Evolutionary conservation across 2,888 invertebrate genomes (phyloP).

Genomic region (Nezara viridula): DNA sequence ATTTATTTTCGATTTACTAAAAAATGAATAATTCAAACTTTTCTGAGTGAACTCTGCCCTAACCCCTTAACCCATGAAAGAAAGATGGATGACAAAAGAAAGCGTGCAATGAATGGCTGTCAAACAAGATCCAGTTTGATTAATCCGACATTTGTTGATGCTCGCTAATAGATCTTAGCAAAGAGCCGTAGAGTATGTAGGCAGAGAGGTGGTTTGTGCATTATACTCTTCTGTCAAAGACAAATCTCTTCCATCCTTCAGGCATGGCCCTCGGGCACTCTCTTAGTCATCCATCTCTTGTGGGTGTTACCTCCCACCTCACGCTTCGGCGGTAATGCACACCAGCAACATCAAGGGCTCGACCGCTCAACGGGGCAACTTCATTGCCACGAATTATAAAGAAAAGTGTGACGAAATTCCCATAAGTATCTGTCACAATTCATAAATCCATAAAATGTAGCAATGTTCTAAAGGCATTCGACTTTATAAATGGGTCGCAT

Average conservation of each 20-base stretch:
- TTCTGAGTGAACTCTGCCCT: neutral
- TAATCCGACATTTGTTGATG: neutral
- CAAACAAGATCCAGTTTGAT: slow-evolving; percentile 22
- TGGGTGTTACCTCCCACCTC: slow-evolving; percentile 12
- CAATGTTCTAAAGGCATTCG: too few relatives aligned
- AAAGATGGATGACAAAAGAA: neutral
- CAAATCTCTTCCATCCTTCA: slow-evolving; percentile 39
- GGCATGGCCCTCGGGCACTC: neutral
- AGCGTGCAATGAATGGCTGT: neutral
- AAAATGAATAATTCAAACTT: neutral
- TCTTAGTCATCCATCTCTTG: slow-evolving; percentile 20
- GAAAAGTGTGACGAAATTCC: neutral
- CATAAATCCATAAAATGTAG: neutral
- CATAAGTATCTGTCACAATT: neutral
- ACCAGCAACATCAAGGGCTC: neutral
- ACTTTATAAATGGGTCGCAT: too few relatives aligned
- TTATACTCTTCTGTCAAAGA: slow-evolving; percentile 1
- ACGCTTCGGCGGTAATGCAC: neutral
- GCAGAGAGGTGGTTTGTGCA: neutral
- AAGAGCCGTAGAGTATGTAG: neutral
- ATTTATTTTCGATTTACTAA: neutral
- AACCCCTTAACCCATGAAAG: neutral
- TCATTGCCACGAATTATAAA: neutral
- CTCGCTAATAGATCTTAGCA: neutral
- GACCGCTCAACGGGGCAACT: neutral